Conservation (phyloP, 2,797 vertebrate genomes). For the Scolopax bukidnonensis region DNA sequence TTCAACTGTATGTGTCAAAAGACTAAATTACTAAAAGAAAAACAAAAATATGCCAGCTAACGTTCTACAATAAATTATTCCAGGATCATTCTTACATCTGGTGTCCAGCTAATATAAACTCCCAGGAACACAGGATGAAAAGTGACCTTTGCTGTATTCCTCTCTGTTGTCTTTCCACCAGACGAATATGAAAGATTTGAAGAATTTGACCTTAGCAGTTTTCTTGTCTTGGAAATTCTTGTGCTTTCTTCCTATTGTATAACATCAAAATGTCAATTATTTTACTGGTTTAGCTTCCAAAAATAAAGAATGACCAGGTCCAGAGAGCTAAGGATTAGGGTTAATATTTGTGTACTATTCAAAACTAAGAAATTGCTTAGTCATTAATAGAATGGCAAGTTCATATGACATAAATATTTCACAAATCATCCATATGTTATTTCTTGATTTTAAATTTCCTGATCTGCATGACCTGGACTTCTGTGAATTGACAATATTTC, state of each 20-base stretch:
- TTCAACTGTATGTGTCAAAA: not conserved
- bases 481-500: not conserved
- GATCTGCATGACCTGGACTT: not conserved
- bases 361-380: not conserved
- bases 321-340: not conserved
- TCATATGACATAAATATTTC: not conserved
- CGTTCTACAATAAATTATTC: not conserved
- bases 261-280: not conserved
- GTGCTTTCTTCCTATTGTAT: not conserved
- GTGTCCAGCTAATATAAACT: not conserved
- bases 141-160: not conserved
- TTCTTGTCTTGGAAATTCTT: not conserved
- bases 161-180: not conserved
- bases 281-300: not conserved
- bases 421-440: not conserved
- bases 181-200: not conserved
- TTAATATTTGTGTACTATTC: not conserved
- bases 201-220: not conserved
- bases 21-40: not conserved
- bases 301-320: not conserved
- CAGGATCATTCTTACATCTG: not conserved
- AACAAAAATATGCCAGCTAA: not conserved
- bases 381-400: not conserved
- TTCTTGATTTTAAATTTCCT: not conserved
- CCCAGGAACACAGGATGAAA: not conserved